Conservation (phyloP, 1,140 invertebrate species). For the Drosophila sproati region DNA sequence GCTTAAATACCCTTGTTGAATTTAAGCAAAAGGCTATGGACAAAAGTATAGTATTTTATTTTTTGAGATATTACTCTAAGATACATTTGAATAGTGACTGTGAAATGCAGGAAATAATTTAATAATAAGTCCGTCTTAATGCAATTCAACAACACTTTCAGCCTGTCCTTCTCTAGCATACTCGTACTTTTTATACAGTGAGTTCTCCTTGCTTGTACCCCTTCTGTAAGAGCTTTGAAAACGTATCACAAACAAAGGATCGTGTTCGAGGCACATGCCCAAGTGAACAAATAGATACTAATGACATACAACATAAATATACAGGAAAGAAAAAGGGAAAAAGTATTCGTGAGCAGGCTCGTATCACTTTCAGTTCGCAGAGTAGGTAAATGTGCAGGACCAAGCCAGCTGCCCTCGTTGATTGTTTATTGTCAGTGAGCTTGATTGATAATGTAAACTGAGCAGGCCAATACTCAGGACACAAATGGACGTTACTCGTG, state of each 20-base stretch:
- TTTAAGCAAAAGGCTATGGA: too few relatives aligned
- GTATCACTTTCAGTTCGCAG: constrained; percentile 52
- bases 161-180: too few relatives aligned
- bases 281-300: constrained; percentile 47
- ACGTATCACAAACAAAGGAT: constrained; percentile 66
- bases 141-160: background rate
- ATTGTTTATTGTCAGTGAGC: constrained; percentile 68
- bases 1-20: background rate
- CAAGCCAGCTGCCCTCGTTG: constrained; percentile 16
- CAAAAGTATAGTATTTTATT: too few relatives aligned
- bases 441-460: constrained; percentile 82
- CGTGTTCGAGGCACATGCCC: constrained; percentile 61
- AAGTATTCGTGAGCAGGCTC: constrained; percentile 36
- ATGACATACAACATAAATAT: constrained; percentile 26
- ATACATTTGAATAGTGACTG: too few relatives aligned
- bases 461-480: constrained; percentile 38
- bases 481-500: constrained; percentile 17
- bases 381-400: constrained; percentile 57
- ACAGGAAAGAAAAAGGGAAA: constrained; percentile 9
- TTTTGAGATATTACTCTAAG: too few relatives aligned
- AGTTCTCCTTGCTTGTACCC: constrained; percentile 6
- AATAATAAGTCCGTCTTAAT: too few relatives aligned
- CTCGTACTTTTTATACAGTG: background rate
- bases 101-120: too few relatives aligned
- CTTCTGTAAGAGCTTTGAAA: constrained; percentile 9